Evolutionary conservation across 2,797 vertebrate species (phyloP), one percentile per base, ranked within the genome.

Genomic region (Calcarius lapponicus): DNA sequence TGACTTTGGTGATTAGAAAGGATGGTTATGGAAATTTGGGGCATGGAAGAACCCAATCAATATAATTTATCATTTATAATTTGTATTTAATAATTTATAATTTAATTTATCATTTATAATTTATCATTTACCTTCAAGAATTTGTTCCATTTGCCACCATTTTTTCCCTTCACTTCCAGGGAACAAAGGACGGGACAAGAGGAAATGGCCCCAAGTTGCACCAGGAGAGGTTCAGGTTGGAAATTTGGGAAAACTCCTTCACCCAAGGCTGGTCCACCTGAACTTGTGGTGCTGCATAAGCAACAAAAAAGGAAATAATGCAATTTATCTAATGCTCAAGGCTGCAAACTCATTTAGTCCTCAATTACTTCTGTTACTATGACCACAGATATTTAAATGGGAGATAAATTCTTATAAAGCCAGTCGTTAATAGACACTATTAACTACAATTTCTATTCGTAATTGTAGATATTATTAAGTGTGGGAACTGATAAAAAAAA

Each of bases 391-490:
- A 92, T 51, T 92, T 32, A 88, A 96, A 93, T 69, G 86, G 31
- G 79, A 96, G 95, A 97, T 96, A 96, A 96, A 96, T 91, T 92
- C 86, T 80, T 90, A 87, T 45, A 74, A 89, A 92, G 85, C 56
- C 89, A 62, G 66, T 81, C 70, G 79, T 88, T 97, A 96, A 96
- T 45, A 95, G 94, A 51, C 72, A 83, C 65, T 48, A 93, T 94
- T 97, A 97, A 86, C 79, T 72, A 93, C 80, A 88, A 95, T 79
- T 94, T 91, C 66, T 94, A 56, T 80, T 83, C 9, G n/a, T 93
- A 96, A 93, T 74, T 93, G 89, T 86, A 78, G 93, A 96, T 96
- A 85, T 91, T 95, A 94, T 75, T 82, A 95, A 95, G 92, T 85
- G 81, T 54, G 80, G 32, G 92, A 58, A 80, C 93, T 95, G 94